Percentiles rank a stretch among this genome's conserved stretches.
Conservation (phyloP, 2,797 vertebrate genomes). For the Sciaenops ocellatus region DNA sequence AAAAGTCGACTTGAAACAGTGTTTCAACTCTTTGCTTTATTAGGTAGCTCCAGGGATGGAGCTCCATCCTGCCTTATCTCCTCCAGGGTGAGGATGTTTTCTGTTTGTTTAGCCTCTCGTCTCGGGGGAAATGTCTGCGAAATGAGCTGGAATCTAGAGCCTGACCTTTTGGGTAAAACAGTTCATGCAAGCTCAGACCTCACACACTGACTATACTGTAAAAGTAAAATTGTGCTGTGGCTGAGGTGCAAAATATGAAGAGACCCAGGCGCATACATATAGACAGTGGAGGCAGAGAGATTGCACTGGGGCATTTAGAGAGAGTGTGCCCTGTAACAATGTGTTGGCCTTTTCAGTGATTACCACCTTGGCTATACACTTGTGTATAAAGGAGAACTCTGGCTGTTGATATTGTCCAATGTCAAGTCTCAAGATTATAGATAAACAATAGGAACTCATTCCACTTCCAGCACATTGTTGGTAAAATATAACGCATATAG, state of each 20-base stretch:
- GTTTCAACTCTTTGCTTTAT: conserved; percentile 11
- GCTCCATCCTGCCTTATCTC: conserved; percentile 39
- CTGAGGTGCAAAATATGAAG: conserved; percentile 9
- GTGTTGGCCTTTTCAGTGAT: too few species aligned
- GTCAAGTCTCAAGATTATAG: too few species aligned
- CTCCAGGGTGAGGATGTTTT: conserved; percentile 25
- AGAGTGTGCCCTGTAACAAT: too few species aligned
- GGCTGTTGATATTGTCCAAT: too few species aligned
- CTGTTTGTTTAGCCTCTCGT: conserved; percentile 36
- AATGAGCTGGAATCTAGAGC: neutral
- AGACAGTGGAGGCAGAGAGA: too few species aligned
- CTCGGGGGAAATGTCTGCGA: conserved; percentile 17
- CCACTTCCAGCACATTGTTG: too few species aligned
- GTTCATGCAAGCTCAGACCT: conserved; percentile 20
- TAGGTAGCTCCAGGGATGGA: conserved; percentile 3
- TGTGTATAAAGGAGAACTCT: too few species aligned
- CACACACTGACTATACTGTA: neutral
- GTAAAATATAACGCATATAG: too few species aligned
- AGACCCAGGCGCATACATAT: too few species aligned
- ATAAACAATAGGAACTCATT: too few species aligned
- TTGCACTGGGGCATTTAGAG: too few species aligned
- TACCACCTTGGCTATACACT: too few species aligned
- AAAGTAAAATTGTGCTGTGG: neutral
- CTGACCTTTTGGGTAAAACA: conserved; percentile 37
- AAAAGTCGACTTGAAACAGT: neutral